Base-by-base conservation (phyloP, 92 coral and sea anemone species). In the Anthopleura xanthogrammica region DNA sequence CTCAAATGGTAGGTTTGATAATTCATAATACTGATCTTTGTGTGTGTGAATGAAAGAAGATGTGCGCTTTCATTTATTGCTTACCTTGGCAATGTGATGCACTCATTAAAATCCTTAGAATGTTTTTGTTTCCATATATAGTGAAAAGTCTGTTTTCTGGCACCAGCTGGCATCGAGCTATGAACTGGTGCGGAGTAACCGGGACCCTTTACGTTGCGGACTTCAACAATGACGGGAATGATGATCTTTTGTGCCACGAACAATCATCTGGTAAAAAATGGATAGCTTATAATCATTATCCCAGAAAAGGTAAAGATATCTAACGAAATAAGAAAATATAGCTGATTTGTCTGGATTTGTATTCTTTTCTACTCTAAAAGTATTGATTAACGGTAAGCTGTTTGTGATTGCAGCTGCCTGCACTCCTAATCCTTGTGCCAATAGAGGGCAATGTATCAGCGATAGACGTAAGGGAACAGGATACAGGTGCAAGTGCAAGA, bases 361-460 rank as follows among this genome's bases (percentile, higher is more conserved):
- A 29, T 29, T 29, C 11, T 12, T 54, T 54, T 2, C 58, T 4
- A 54, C 12, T 54, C 58, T 11, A 52, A 13, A 52, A 52, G 57
- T 13, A 7, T 52, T 7, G 13, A 7, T 29, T 29, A 29, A 29
- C 36, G 1, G 36, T 29, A 1, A 29, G 36, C 36, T 29, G 36
- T 29, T 29, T 29, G 13, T 52, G 6, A 13, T 4, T 5, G 58
- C 78, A 74, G 78, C 24, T 14, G 54, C 78, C 4, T 75, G 78
- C 16, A 22, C 36, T 75, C 92, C 82, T 11, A 65, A 42, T 82
- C 93, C 98, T 3, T 93, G 95, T 82, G 55, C 77, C 72, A 89
- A 91, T 78, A 79, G 85, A 55, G 98, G 90, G 17, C 77, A 62
- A 3, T 93, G 98, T 60, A 81, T 76, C 52, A 84, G 81, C 50